Percentiles rank a stretch among this genome's conserved stretches.
Evolutionary conservation across 2,113 vertebrate genomes (phyloP).

Genomic region (Panthera uncia): DNA sequence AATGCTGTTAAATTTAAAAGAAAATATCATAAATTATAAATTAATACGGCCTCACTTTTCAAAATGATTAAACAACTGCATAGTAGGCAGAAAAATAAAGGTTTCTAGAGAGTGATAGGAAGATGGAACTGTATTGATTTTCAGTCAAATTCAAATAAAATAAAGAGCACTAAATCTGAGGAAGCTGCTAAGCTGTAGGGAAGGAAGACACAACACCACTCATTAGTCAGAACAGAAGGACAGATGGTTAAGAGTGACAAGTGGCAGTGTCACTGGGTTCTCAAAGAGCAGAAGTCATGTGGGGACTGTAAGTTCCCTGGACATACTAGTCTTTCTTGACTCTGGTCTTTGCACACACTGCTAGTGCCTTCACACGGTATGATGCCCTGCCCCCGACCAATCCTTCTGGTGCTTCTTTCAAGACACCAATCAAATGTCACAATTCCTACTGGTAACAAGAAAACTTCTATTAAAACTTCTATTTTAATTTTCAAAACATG

Average conservation of each 20-base stretch:
- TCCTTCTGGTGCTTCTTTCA: neutral
- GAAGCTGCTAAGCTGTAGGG: neutral
- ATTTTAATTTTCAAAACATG: too few relatives aligned
- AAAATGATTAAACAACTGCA: slow-evolving; percentile 1
- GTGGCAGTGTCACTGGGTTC: neutral
- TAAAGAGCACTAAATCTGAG: neutral
- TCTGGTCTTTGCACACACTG: neutral
- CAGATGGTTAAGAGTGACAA: neutral
- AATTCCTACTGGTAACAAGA: neutral
- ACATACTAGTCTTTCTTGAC: neutral
- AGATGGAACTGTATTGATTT: neutral
- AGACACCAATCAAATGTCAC: neutral
- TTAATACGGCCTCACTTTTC: neutral
- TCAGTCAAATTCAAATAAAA: neutral
- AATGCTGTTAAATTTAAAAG: neutral
- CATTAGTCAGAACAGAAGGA: neutral
- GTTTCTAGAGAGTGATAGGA: neutral
- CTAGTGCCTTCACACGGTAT: neutral
- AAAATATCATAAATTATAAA: neutral
- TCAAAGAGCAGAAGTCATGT: neutral
- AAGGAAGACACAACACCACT: neutral
- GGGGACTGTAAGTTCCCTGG: neutral
- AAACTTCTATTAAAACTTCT: neutral
- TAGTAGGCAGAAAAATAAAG: neutral
- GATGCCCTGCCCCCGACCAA: neutral